These are phyloP conservation scores for Erethizon dorsatum DNA, from an alignment of 2,797 vertebrate genomes.

Conservation along the genomic window DNA sequence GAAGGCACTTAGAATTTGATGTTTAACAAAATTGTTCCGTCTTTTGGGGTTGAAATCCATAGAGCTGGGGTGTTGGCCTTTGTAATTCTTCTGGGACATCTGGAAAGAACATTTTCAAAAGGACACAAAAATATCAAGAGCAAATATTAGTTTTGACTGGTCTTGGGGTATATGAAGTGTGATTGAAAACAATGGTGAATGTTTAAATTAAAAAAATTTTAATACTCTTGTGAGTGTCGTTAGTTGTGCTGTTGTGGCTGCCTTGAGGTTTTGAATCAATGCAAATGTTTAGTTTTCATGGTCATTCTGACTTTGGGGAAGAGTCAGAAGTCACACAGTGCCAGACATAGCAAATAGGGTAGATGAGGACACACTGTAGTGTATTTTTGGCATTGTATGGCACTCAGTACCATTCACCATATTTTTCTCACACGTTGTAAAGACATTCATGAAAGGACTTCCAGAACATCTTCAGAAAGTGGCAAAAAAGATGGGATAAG, in stretches of 20 bases:
- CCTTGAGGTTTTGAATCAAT: neutral
- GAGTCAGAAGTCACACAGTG: neutral
- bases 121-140: neutral
- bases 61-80: neutral
- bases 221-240: neutral
- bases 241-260: neutral
- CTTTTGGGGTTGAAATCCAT: neutral
- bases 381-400: neutral
- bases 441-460: neutral
- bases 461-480: neutral
- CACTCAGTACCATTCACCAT: neutral
- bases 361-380: neutral
- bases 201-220: neutral
- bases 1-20: neutral
- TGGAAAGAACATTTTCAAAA: neutral
- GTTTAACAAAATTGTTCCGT: slow-evolving; percentile 1
- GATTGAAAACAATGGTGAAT: neutral
- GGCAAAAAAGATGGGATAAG: neutral
- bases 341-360: neutral
- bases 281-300: neutral
- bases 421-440: neutral
- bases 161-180: neutral
- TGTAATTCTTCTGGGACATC: neutral
- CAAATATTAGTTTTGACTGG: neutral
- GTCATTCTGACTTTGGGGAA: neutral